Percentiles rank a stretch among this genome's conserved stretches.
These are phyloP conservation scores for Vombatus ursinus DNA, from an alignment of 2,113 vertebrate genomes.

Conservation along the genomic window DNA sequence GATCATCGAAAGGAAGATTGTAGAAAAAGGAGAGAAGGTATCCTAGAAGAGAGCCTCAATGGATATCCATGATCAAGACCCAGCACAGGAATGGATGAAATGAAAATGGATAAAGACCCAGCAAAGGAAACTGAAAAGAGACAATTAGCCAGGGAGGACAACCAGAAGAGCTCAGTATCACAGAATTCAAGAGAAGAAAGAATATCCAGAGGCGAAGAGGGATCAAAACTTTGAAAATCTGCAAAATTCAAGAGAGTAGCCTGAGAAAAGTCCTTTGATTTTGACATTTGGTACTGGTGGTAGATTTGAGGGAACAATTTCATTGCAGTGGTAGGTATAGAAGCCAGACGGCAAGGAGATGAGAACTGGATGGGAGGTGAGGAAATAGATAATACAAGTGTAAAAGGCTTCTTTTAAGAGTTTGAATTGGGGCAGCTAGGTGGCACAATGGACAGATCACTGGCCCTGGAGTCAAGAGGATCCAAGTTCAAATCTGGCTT, in stretches of 20 bases:
- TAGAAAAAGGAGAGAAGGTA: background rate
- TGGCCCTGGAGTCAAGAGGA: background rate
- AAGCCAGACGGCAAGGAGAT: background rate
- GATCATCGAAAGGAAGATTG: background rate
- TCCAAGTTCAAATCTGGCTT: background rate
- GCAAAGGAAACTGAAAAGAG: background rate
- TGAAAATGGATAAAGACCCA: background rate
- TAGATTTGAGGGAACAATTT: background rate
- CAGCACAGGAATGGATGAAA: no score
- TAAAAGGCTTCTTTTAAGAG: background rate
- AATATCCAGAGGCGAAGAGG: background rate
- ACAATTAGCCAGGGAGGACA: background rate
- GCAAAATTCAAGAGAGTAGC: background rate
- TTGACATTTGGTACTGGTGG: background rate
- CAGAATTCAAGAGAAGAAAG: background rate
- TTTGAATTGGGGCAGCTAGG: background rate
- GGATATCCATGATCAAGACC: background rate
- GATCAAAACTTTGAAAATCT: background rate
- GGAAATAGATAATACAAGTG: background rate
- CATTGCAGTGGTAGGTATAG: background rate
- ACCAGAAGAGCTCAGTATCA: background rate
- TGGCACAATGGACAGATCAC: background rate
- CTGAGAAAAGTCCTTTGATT: background rate
- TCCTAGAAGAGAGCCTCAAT: background rate
- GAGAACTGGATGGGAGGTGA: background rate